These are phyloP conservation scores for Neopelma chrysocephalum DNA, from an alignment of 2,797 vertebrate species.

Conservation along the genomic window DNA sequence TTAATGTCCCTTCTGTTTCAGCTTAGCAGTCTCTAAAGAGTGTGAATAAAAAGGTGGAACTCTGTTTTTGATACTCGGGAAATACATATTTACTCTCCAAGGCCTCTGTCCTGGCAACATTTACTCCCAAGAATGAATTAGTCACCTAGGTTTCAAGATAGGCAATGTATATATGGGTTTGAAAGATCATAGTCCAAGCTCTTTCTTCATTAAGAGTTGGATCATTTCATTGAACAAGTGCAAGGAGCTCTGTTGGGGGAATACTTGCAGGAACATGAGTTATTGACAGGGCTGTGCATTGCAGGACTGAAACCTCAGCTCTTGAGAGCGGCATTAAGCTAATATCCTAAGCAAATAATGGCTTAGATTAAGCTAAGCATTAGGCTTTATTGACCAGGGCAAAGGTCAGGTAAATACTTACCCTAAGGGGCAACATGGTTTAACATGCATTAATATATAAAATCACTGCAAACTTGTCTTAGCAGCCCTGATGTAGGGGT, in stretches of 20 bases:
- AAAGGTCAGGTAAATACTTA: slow-evolving; percentile 23
- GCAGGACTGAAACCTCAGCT: neutral
- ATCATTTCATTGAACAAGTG: neutral
- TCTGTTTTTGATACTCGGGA: neutral
- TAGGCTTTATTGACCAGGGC: neutral
- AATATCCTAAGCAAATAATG: neutral
- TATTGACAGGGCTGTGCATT: neutral
- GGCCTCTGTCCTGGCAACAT: neutral
- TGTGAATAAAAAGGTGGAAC: neutral
- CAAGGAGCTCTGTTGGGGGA: neutral
- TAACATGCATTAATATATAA: neutral
- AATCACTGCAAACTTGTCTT: neutral
- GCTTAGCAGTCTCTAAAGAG: neutral
- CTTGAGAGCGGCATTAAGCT: neutral
- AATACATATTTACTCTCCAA: neutral
- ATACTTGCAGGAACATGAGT: neutral
- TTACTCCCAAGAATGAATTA: neutral
- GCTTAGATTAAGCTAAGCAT: slow-evolving; percentile 2
- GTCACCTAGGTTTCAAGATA: neutral
- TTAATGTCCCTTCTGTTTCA: slow-evolving; percentile 34
- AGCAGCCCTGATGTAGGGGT: neutral
- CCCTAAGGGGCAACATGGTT: neutral
- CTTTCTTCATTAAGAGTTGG: neutral
- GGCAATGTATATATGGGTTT: neutral
- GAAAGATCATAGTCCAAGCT: neutral